These are phyloP conservation scores for Nyctibius bracteatus DNA, from an alignment of 2,113 vertebrate genomes.

Conservation along the genomic window DNA sequence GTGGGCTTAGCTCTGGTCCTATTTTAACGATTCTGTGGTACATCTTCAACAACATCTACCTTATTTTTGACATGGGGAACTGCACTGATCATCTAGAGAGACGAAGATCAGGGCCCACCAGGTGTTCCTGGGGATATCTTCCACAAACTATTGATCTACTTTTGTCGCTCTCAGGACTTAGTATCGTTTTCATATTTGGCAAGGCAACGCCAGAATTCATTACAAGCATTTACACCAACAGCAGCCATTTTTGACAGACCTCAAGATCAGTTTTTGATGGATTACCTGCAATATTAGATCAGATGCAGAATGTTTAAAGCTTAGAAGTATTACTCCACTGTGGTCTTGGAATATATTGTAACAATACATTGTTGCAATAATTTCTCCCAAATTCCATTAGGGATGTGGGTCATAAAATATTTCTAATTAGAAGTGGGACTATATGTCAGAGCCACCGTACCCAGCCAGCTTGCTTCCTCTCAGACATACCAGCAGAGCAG, in stretches of 20 bases:
- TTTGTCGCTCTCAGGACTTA: neutral
- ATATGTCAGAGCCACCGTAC: neutral
- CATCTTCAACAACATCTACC: neutral
- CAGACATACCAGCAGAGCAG: neutral
- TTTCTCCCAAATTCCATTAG: neutral
- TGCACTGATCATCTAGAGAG: neutral
- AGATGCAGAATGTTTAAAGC: neutral
- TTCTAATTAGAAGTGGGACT: neutral
- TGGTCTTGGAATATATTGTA: neutral
- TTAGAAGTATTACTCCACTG: neutral
- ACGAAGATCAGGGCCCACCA: neutral
- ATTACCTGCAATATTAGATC: conserved; percentile 36
- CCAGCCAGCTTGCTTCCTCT: neutral
- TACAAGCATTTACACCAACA: neutral
- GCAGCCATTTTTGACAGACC: neutral
- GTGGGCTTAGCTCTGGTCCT: neutral
- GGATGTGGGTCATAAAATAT: neutral
- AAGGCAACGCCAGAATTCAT: neutral
- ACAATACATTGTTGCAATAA: neutral
- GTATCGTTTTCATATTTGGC: neutral
- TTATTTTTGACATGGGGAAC: neutral
- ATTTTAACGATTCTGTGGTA: neutral
- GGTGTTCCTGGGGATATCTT: neutral
- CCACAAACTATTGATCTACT: neutral
- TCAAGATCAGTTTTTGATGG: conserved; percentile 19